Conservation (phyloP, 1,140 invertebrate species). For the Papilio polyxenes region DNA sequence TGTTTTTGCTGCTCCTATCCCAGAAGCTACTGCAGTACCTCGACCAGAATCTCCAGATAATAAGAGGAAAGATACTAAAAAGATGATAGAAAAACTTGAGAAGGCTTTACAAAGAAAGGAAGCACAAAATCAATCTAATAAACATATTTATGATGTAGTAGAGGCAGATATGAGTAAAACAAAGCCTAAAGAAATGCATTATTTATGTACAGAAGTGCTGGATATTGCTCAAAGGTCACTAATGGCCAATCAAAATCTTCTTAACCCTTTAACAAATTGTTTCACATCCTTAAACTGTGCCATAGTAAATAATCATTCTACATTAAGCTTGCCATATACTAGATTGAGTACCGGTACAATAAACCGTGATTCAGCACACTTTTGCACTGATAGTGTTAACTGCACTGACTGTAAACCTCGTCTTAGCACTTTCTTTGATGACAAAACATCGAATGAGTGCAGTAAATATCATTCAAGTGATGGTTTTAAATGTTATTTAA, state of each 20-base stretch:
- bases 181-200: slow-evolving; percentile 76
- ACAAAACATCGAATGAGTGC: slow-evolving; percentile 55
- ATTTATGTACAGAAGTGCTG: slow-evolving; percentile 76
- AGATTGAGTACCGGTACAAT: slow-evolving; percentile 60
- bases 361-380: slow-evolving; percentile 41
- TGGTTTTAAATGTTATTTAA: slow-evolving; percentile 74
- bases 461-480: slow-evolving; percentile 60
- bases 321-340: slow-evolving; percentile 70
- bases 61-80: slow-evolving; percentile 78
- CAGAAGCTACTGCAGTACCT: slow-evolving; percentile 44
- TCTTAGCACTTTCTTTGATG: slow-evolving; percentile 49
- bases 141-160: slow-evolving; percentile 61
- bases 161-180: slow-evolving; percentile 52
- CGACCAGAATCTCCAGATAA: slow-evolving; percentile 54
- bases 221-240: slow-evolving; percentile 68
- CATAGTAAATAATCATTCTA: slow-evolving; percentile 66
- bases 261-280: slow-evolving; percentile 76
- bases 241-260: slow-evolving; percentile 54
- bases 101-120: slow-evolving; percentile 80
- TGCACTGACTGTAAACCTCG: slow-evolving; percentile 46
- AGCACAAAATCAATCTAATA: slow-evolving; percentile 52
- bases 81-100: slow-evolving; percentile 83
- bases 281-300: slow-evolving; percentile 81
- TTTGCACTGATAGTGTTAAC: slow-evolving; percentile 59
- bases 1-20: slow-evolving; percentile 77